Conservation (phyloP, 2,797 vertebrate genomes). For the Danio choprae region DNA sequence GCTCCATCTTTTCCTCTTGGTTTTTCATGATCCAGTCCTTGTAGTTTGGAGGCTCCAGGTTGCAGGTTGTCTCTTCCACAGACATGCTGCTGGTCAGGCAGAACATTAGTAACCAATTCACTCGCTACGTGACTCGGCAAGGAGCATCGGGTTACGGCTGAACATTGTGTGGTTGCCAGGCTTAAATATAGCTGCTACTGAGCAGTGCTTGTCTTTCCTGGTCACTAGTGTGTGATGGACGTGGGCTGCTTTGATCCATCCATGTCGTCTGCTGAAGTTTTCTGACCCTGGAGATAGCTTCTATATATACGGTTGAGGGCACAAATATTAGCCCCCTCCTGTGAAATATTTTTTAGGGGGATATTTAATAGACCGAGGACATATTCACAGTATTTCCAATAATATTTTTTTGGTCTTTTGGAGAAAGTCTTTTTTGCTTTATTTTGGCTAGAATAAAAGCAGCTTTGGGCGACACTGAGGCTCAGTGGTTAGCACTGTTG, state of each 20-base stretch:
- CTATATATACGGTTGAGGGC: background rate
- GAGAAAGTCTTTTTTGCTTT: too few relatives aligned
- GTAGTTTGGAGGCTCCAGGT: conserved; percentile 77
- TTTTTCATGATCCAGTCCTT: conserved; percentile 34
- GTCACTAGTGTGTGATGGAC: conserved; percentile 1
- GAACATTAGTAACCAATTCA: conserved; percentile 74
- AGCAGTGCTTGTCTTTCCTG: conserved; percentile 75
- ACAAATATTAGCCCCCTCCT: background rate
- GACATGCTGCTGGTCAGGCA: conserved; percentile 64
- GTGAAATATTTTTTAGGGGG: background rate
- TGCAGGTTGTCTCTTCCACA: conserved; percentile 57
- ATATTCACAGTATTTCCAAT: too few relatives aligned
- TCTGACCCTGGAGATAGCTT: conserved; percentile 13
- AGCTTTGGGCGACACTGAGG: too few relatives aligned
- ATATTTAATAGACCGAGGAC: too few relatives aligned
- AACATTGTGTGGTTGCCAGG: conserved; percentile 85
- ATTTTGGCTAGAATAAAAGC: too few relatives aligned
- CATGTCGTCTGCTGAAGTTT: conserved; percentile 29
- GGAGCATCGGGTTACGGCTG: conserved; percentile 91
- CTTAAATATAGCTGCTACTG: conserved; percentile 89
- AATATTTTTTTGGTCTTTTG: too few relatives aligned
- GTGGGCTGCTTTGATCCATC: background rate
- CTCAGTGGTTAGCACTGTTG: too few relatives aligned
- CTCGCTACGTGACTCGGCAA: conserved; percentile 86
- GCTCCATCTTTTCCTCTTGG: conserved; percentile 61